Conservation (phyloP, 1,140 invertebrate genomes). For the Halictus rubicundus region DNA sequence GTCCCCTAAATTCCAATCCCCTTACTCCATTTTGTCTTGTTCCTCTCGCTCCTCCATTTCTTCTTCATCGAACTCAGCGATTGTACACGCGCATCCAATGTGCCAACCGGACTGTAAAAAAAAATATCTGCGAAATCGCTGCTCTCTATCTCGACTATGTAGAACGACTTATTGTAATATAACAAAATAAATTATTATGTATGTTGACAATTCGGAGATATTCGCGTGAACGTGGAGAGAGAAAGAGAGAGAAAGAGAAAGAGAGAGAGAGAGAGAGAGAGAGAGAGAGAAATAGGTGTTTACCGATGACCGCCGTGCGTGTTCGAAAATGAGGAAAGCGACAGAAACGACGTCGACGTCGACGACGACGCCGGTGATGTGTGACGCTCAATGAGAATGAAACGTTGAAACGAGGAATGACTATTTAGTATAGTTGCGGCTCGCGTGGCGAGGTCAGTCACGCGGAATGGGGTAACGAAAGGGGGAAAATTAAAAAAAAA, state of each 20-base stretch:
- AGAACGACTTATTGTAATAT: conserved; percentile 67
- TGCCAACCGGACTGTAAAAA: conserved; percentile 46
- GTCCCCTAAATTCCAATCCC: not conserved
- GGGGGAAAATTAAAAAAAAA: not conserved
- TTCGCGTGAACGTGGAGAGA: conserved; percentile 48
- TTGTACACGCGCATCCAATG: conserved; percentile 32
- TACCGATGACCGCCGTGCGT: conserved; percentile 47
- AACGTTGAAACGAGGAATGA: not conserved
- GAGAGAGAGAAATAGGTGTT: conserved; percentile 39
- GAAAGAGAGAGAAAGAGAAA: conserved; percentile 7
- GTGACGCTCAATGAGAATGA: conserved; percentile 5
- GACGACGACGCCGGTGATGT: not conserved
- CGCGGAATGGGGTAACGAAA: not conserved
- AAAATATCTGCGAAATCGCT: conserved; percentile 33
- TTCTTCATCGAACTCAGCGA: conserved; percentile 27
- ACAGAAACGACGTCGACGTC: not conserved
- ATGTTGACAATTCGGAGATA: conserved; percentile 60
- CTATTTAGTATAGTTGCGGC: conserved; percentile 1
- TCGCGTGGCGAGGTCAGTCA: not conserved
- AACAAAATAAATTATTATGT: conserved; percentile 67
- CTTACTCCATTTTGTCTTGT: too few relatives aligned
- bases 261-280: conserved; percentile 21
- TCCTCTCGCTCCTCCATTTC: not conserved
- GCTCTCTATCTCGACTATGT: conserved; percentile 64
- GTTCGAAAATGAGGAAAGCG: conserved; percentile 23